phyloP scores from a whole-genome alignment of 2,888 invertebrate species.

The Platyscelio sp. region DNA sequence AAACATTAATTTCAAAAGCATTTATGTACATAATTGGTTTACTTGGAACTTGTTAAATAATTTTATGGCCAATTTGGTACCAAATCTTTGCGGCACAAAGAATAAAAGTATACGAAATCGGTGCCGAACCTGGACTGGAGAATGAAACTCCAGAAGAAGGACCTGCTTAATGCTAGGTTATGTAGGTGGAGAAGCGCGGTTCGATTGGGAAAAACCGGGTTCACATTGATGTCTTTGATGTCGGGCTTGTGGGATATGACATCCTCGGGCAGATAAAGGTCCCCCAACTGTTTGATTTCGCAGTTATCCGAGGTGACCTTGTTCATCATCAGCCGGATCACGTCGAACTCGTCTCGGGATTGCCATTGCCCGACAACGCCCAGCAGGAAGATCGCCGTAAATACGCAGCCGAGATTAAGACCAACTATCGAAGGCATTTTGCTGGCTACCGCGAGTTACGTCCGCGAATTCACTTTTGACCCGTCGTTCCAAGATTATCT shows the following conservation, averaged over 20 bases:
- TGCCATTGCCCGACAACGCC: slow-evolving; percentile 96
- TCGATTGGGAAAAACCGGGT: slow-evolving; percentile 97
- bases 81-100: too few relatives aligned
- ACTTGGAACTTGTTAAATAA: too few relatives aligned
- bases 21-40: too few relatives aligned
- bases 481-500: background rate
- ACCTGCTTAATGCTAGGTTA: slow-evolving; percentile 97
- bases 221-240: slow-evolving; percentile 96
- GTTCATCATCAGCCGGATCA: slow-evolving; percentile 93
- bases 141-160: slow-evolving; percentile 98
- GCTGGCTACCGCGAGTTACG: background rate
- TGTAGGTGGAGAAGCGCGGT: slow-evolving; percentile 96
- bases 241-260: slow-evolving; percentile 96
- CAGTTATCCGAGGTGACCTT: slow-evolving; percentile 95
- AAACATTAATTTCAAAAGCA: too few relatives aligned
- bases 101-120: too few relatives aligned
- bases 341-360: slow-evolving; percentile 95
- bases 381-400: slow-evolving; percentile 81
- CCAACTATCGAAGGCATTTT: slow-evolving; percentile 23
- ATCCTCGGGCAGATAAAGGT: slow-evolving; percentile 94
- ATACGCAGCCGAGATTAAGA: slow-evolving; percentile 25
- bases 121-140: slow-evolving; percentile 91
- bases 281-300: slow-evolving; percentile 93
- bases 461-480: slow-evolving; percentile 22
- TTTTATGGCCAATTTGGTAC: too few relatives aligned